Evolutionary conservation across 1,140 invertebrate species (phyloP).

Genomic region (Megalopta genalis): DNA sequence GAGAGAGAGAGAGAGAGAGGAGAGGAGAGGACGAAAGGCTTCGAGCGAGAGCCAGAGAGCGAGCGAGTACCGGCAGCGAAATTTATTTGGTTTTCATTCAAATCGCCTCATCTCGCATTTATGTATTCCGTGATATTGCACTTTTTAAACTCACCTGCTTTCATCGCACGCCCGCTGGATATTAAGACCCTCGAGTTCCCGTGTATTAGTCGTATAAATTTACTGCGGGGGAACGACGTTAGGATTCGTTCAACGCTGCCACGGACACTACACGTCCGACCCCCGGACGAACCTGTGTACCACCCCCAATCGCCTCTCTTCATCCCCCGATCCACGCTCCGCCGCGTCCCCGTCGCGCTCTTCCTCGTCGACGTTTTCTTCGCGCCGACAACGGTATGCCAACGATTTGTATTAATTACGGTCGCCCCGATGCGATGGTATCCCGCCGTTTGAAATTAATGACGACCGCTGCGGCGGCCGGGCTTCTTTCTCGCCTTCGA

Average conservation of each 20-base stretch:
- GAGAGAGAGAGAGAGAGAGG: conserved; percentile 12
- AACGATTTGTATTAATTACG: conserved; percentile 61
- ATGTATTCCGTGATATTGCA: conserved; percentile 79
- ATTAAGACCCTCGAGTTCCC: conserved; percentile 70
- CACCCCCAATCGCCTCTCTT: background rate
- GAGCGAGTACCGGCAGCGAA: conserved; percentile 67
- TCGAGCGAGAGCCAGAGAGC: conserved; percentile 19
- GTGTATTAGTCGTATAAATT: conserved; percentile 76
- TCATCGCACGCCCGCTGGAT: conserved; percentile 66
- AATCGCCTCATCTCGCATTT: conserved; percentile 78
- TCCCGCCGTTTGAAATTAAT: conserved; percentile 43
- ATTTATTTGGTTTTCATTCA: conserved; percentile 78
- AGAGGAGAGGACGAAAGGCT: too few species aligned
- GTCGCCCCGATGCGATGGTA: conserved; percentile 30
- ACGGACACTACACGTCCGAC: conserved; percentile 28
- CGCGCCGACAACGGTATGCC: conserved; percentile 28
- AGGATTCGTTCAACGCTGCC: conserved; percentile 56
- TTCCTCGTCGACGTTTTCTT: conserved; percentile 38
- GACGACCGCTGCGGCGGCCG: conserved; percentile 27
- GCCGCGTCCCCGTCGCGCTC: background rate
- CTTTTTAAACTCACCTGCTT: conserved; percentile 73
- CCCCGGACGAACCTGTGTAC: background rate
- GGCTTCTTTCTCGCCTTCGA: conserved; percentile 6
- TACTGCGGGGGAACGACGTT: conserved; percentile 60
- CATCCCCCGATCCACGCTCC: background rate